Evolutionary conservation across 2,797 vertebrate genomes (phyloP), one percentile per base, ranked within the genome.

Genomic region (Poeciliopsis turneri): DNA sequence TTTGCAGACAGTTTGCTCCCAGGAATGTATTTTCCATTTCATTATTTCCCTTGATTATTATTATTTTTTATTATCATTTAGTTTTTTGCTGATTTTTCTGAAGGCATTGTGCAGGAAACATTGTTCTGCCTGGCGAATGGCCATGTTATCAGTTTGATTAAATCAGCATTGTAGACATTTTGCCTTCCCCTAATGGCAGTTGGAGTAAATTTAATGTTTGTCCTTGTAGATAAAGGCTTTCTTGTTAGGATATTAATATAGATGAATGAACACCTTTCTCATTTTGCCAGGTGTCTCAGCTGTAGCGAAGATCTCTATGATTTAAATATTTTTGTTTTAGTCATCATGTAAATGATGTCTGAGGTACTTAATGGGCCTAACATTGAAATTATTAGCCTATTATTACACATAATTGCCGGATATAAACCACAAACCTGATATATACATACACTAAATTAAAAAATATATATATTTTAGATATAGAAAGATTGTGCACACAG

Each of bases 161-260:
- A 74, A 79, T 79, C 39, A 46, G 49, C 13, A 36, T 43, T 45
- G 36, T 55, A 10, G 39, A 79, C 20, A 69, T 68, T 69, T 55
- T 74, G 39, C 64, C 47, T 68, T 55, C 23, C n/a, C 11, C n/a
- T 43, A 55, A 8, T 74, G 59, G 39, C 18, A 30, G 23, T 30
- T n/a, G 39, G 9, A 43, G 16, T 68, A 55, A 68, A 69, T 45
- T 11, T 23, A 68, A 74, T 68, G 36, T 69, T 46, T 75, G 49
- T 69, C 72, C 20, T 79, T 51, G 41, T 16, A 41, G 28, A 47
- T 20, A 70, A 45, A 36, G 18, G 2, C 61, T 45, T 79, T 36
- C 46, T 25, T 69, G 45, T 75, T 57, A 18, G 55, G n/a, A 55
- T 28, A 66, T 23, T 55, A 55, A 74, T 36, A 8, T 49, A 49